Percentiles rank a stretch among this genome's conserved stretches.
These are phyloP conservation scores for Enteromius viviparus DNA, from an alignment of 2,797 vertebrate genomes.

Conservation along the genomic window DNA sequence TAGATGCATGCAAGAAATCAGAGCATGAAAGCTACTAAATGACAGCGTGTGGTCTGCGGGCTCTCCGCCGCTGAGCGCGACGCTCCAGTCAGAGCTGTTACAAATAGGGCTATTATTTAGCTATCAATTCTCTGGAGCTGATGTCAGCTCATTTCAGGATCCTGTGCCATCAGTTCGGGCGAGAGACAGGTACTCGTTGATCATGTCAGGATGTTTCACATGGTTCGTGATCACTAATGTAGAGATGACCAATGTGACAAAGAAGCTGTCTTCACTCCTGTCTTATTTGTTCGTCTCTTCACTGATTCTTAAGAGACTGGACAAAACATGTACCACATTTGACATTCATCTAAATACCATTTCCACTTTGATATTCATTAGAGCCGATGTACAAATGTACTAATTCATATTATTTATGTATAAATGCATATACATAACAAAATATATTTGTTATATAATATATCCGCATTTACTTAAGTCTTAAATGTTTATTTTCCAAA, in stretches of 20 bases:
- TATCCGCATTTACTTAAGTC: neutral
- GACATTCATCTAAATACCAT: too few relatives aligned
- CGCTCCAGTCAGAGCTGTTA: constrained; percentile 50
- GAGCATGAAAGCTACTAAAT: constrained; percentile 40
- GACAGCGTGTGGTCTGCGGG: constrained; percentile 20
- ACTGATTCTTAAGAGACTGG: neutral
- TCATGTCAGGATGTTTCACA: constrained; percentile 58
- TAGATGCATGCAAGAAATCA: constrained; percentile 1
- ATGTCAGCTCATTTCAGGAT: constrained; percentile 63
- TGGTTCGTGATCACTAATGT: constrained; percentile 50
- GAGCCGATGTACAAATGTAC: neutral
- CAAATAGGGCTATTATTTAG: constrained; percentile 67
- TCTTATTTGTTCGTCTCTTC: neutral
- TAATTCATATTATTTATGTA: neutral
- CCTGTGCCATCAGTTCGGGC: constrained; percentile 56
- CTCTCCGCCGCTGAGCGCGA: constrained; percentile 26
- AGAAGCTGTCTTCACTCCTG: constrained; percentile 10
- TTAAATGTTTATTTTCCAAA: neutral
- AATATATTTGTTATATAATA: too few relatives aligned
- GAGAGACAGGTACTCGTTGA: constrained; percentile 63
- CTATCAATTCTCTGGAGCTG: constrained; percentile 67
- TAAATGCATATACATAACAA: too few relatives aligned
- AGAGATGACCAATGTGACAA: constrained; percentile 53
- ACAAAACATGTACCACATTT: neutral
- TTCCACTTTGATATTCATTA: neutral